Evolutionary conservation across 2,797 vertebrate genomes (phyloP).

Genomic region (Pyrocephalus nanus): DNA sequence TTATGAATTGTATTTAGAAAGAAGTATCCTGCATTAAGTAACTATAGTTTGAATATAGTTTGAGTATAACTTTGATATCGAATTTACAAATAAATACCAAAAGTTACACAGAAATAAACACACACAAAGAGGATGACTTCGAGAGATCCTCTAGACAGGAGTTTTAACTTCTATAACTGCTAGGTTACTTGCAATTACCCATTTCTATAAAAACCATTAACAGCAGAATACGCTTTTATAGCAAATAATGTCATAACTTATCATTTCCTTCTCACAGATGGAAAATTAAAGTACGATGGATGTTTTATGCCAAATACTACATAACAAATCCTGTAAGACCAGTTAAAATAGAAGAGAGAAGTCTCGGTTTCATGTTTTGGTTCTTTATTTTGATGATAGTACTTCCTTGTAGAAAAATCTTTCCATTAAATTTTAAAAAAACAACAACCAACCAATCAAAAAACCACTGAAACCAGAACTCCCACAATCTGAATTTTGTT

Average conservation of each 20-base stretch:
- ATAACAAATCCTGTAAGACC: neutral
- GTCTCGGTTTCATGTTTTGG: neutral
- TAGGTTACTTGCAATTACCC: neutral
- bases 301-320: neutral
- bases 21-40: neutral
- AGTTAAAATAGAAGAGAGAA: neutral
- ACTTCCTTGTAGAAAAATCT: neutral
- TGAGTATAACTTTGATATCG: neutral
- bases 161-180: neutral
- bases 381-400: neutral
- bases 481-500: neutral
- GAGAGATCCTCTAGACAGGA: neutral
- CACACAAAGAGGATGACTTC: neutral
- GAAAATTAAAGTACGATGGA: neutral
- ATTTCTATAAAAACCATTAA: neutral
- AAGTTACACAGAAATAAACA: neutral
- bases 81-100: neutral
- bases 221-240: neutral
- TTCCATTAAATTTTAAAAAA: neutral
- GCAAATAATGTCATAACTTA: neutral
- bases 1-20: neutral
- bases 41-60: neutral
- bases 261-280: neutral
- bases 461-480: accelerated
- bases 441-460: neutral